phyloP scores from a whole-genome alignment of 2,797 vertebrate genomes.

The Chrosomus eos region DNA sequence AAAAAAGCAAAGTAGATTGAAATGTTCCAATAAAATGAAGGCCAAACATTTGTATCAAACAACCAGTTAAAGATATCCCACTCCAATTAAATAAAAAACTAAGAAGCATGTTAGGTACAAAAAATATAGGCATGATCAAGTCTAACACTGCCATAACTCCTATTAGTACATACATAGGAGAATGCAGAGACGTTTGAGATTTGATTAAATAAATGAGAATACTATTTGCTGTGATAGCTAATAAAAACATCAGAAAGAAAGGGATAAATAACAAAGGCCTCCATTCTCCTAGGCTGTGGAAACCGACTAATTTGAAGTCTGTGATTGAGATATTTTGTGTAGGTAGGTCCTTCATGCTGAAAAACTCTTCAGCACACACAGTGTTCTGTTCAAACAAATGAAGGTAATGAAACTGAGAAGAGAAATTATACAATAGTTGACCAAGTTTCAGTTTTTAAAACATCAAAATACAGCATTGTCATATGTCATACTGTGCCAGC shows the following conservation, averaged over 20 bases:
- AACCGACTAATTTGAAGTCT: constrained; percentile 46
- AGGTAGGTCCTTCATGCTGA: constrained; percentile 11
- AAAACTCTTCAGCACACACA: not conserved
- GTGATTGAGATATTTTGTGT: constrained; percentile 46
- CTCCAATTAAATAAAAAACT: constrained; percentile 64
- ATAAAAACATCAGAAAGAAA: constrained; percentile 55
- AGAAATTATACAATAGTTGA: not conserved
- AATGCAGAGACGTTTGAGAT: constrained; percentile 59
- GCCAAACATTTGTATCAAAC: constrained; percentile 71
- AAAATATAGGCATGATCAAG: constrained; percentile 60
- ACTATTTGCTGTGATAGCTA: constrained; percentile 62
- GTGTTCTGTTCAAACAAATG: not conserved
- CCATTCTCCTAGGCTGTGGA: constrained; percentile 50
- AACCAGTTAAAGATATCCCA: constrained; percentile 60
- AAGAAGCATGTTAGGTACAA: constrained; percentile 65
- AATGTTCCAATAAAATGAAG: constrained; percentile 68
- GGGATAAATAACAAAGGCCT: constrained; percentile 54
- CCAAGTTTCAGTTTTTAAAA: not conserved
- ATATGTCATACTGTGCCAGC: not conserved
- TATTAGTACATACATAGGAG: constrained; percentile 74
- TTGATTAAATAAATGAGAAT: constrained; percentile 62
- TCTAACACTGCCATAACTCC: constrained; percentile 63
- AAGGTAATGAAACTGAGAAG: not conserved
- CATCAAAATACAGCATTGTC: not conserved
- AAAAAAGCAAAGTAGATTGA: constrained; percentile 69